Base-by-base conservation (phyloP, 2,113 vertebrate species). In the Anoplopoma fimbria region DNA sequence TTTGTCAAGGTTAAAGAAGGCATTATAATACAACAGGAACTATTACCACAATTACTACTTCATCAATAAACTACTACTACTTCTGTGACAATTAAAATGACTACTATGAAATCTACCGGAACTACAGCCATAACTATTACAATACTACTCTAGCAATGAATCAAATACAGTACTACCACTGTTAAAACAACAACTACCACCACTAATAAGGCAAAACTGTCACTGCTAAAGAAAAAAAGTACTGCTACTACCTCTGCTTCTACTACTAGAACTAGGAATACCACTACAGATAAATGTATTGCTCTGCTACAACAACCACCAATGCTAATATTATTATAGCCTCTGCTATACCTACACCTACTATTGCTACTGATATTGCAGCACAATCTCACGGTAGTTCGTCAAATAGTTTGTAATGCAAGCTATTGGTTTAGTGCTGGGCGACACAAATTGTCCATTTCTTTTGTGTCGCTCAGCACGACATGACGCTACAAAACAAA, bases 1-100 rank as follows among this genome's bases (percentile, higher is more conserved):
- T 60, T 33, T 61, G 27, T 33, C 45, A 84, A 84, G 75, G 81
- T 71, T 78, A 84, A 21, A n/a, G 19, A 68, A 34, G 29, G 23
- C 4, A 27, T 7, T 25, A 4, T 64, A 5, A 53, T 14, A 40
- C 21, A 49, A 23, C 12, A n/a, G 17, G 29, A 14, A 31, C 67
- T 19, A 29, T 21, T 40, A 21, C 58, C 17, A 34, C 17, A 33
- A 33, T 29, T 29, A 29, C 60, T 62, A 34, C 33, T 62, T 23
- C 33, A 36, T 61, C 9, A 23, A 63, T 34, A 36, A 36, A 61
- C 29, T 31, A 61, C 57, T 31, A 8, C 4, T n/a, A n/a, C 49
- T 51, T 51, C 49, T 60, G 57, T 60, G 31, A 63, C 31, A 34
- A 62, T 17, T 34, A 23, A 1, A 62, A 23, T 9, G 15, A 64